Evolutionary conservation across 2,888 invertebrate genomes (phyloP).

Genomic region (Lasioglossum leucozonium): DNA sequence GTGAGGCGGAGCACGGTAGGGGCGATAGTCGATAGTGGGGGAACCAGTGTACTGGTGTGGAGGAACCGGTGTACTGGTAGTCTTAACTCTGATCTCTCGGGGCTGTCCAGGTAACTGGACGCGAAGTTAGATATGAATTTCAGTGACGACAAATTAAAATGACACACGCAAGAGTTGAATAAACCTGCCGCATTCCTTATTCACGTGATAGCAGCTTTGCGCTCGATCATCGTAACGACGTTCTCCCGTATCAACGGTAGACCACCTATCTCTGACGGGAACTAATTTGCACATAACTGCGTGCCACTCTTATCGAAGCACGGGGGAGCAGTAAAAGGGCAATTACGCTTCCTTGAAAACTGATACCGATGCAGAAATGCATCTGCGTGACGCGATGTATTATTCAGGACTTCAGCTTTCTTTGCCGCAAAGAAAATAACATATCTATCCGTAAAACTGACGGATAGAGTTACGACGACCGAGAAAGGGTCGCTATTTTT

Average conservation of each 20-base stretch:
- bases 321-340: conserved; percentile 44
- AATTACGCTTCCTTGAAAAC: conserved; percentile 50
- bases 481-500: neutral
- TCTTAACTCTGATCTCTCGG: neutral
- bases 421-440: conserved; percentile 47
- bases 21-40: too few species aligned
- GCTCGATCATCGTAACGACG: conserved; percentile 52
- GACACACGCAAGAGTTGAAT: conserved; percentile 52
- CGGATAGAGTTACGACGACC: conserved; percentile 46
- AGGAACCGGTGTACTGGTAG: too few species aligned
- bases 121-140: conserved; percentile 36
- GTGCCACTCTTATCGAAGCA: conserved; percentile 41
- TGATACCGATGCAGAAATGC: conserved; percentile 59
- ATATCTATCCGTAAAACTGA: conserved; percentile 64
- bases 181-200: conserved; percentile 34
- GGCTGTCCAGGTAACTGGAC: neutral
- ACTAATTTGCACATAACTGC: conserved; percentile 63
- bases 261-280: conserved; percentile 41
- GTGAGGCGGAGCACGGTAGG: too few species aligned
- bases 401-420: conserved; percentile 63
- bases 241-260: conserved; percentile 50
- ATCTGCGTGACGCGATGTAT: conserved; percentile 63
- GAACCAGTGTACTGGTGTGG: too few species aligned
- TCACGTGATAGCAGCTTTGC: conserved; percentile 34
- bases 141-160: conserved; percentile 34